Conservation (phyloP, 2,113 vertebrate genomes). For the Sebastes schlegelii region DNA sequence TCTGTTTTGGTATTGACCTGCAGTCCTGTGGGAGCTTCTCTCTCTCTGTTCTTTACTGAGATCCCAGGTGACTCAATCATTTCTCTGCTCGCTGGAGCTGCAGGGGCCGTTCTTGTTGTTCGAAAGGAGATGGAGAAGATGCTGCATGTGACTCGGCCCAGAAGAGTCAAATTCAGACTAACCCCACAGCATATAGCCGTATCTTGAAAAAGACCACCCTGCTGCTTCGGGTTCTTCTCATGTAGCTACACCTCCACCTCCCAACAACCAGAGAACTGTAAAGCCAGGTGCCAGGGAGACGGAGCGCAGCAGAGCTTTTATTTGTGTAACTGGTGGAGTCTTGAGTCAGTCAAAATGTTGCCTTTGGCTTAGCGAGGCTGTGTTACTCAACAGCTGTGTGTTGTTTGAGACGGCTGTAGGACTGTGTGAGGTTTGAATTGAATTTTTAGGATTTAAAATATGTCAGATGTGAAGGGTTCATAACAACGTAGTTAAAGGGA, state of each 20-base stretch:
- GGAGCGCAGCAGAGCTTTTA: not conserved
- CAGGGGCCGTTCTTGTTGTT: constrained; percentile 44
- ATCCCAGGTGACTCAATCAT: constrained; percentile 69
- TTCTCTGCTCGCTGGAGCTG: constrained; percentile 47
- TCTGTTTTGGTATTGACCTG: constrained; percentile 73
- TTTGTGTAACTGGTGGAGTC: constrained; percentile 8
- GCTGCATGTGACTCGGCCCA: constrained; percentile 28
- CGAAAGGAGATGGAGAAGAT: constrained; percentile 39
- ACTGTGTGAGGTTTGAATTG: not conserved
- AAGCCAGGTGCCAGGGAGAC: not conserved
- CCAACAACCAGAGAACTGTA: not conserved
- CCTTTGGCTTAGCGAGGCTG: constrained; percentile 6
- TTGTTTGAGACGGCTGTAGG: not conserved
- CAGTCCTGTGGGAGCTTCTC: constrained; percentile 48
- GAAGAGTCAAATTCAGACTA: constrained; percentile 22
- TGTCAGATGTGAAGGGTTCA: constrained; percentile 10
- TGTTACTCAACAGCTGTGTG: not conserved
- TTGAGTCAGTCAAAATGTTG: constrained; percentile 7
- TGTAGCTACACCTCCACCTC: constrained; percentile 11
- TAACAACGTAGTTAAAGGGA: not conserved
- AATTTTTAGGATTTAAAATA: constrained; percentile 26
- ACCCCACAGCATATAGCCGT: constrained; percentile 11
- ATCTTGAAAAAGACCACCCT: constrained; percentile 69
- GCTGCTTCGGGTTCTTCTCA: constrained; percentile 45
- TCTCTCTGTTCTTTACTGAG: constrained; percentile 59